These are phyloP conservation scores for Syrmaticus mikado DNA, from an alignment of 2,113 vertebrate genomes.

Conservation along the genomic window DNA sequence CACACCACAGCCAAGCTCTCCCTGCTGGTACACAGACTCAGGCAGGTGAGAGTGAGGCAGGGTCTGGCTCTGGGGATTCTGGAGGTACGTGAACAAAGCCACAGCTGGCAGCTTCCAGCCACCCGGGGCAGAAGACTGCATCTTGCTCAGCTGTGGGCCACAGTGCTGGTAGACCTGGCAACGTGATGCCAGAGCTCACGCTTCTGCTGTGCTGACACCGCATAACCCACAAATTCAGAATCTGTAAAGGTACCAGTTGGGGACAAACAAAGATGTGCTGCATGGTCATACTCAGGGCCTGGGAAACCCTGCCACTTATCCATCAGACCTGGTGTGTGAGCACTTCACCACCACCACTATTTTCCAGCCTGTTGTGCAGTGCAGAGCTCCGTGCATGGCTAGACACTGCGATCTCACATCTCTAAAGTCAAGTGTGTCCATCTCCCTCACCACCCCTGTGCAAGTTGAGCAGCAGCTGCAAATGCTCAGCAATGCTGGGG, in stretches of 20 bases:
- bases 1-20: accelerated
- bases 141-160: neutral
- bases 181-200: neutral
- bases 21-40: neutral
- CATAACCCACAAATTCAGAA: neutral
- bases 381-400: neutral
- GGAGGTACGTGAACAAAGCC: neutral
- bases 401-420: neutral
- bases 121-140: neutral
- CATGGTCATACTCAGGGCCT: neutral
- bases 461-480: neutral
- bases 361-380: neutral
- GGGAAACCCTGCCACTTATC: neutral
- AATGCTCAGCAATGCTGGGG: neutral
- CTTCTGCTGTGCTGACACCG: neutral
- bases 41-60: neutral
- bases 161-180: neutral
- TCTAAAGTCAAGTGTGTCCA: accelerated
- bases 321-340: neutral
- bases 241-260: neutral
- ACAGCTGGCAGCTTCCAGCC: neutral
- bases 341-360: neutral
- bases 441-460: accelerated
- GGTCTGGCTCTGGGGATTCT: neutral
- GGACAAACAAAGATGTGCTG: neutral